Evolutionary conservation across 2,888 invertebrate genomes (phyloP).

Genomic region (Therioaphis trifolii): DNA sequence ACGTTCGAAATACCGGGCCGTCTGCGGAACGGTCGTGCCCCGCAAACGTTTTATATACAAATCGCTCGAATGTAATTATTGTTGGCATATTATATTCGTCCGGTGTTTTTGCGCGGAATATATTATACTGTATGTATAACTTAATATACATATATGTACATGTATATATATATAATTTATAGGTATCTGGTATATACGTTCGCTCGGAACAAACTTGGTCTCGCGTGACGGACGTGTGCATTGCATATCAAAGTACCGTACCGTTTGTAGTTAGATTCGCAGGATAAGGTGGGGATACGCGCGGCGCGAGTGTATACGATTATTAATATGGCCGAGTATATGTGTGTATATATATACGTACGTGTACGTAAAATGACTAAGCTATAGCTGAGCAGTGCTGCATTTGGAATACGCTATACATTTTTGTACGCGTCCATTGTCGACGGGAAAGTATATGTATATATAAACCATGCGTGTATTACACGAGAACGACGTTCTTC

Average conservation of each 20-base stretch:
- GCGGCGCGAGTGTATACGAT: not conserved
- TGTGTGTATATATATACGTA: no score
- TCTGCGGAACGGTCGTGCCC: not conserved
- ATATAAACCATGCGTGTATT: no score
- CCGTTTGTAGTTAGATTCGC: not conserved
- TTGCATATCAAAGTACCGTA: constrained; percentile 44
- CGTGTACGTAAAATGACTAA: constrained; percentile 8
- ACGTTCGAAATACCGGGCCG: not conserved
- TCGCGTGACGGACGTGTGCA: constrained; percentile 47
- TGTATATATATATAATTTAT: not conserved
- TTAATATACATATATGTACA: no score
- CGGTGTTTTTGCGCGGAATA: constrained; percentile 1
- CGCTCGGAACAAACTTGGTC: constrained; percentile 18
- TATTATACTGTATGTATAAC: no score
- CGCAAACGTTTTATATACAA: not conserved
- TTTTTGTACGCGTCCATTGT: not conserved
- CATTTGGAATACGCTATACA: not conserved
- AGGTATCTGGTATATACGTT: no score
- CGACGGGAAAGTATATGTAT: not conserved
- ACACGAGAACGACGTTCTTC: constrained; percentile 19
- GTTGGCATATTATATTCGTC: not conserved
- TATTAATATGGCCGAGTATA: not conserved
- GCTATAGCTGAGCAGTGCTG: not conserved
- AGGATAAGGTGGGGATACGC: not conserved
- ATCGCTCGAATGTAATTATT: constrained; percentile 14